Conservation (phyloP, 2,113 vertebrate genomes). For the Epinephelus lanceolatus region DNA sequence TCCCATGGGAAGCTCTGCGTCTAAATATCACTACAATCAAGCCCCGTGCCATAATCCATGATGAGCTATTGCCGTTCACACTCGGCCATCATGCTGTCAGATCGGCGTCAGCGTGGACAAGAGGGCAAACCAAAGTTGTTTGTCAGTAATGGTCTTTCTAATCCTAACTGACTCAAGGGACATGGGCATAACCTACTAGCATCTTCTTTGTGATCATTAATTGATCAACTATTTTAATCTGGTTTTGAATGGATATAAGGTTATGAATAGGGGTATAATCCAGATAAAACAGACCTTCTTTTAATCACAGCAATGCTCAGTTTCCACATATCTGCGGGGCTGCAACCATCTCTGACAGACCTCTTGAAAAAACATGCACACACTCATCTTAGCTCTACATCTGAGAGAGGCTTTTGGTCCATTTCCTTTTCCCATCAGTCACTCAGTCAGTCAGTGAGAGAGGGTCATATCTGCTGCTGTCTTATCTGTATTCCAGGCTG, state of each 20-base stretch:
- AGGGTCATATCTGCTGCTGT: slow-evolving; percentile 73
- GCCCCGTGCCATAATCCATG: slow-evolving; percentile 69
- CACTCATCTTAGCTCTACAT: slow-evolving; percentile 69
- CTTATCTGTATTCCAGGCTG: slow-evolving; percentile 84
- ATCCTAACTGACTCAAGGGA: slow-evolving; percentile 29
- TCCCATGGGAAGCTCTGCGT: slow-evolving; percentile 80
- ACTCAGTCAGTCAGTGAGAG: slow-evolving; percentile 49
- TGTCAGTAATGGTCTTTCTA: slow-evolving; percentile 50
- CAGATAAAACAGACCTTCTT: not conserved
- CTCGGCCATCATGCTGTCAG: slow-evolving; percentile 70
- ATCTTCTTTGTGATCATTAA: not conserved
- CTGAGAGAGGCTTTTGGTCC: slow-evolving; percentile 72
- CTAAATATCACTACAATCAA: slow-evolving; percentile 83
- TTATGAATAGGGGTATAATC: not conserved
- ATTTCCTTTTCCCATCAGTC: slow-evolving; percentile 81
- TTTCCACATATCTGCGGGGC: not conserved
- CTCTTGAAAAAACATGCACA: slow-evolving; percentile 65
- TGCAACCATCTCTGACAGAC: slow-evolving; percentile 40
- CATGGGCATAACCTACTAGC: not conserved
- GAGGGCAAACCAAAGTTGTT: slow-evolving; percentile 74
- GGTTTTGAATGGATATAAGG: not conserved
- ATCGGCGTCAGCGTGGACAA: slow-evolving; percentile 62
- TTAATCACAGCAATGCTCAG: slow-evolving; percentile 1
- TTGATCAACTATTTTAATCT: not conserved
- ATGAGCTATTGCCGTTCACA: slow-evolving; percentile 75